Conservation (phyloP, 2,797 vertebrate genomes). For the Rhinella marina region DNA sequence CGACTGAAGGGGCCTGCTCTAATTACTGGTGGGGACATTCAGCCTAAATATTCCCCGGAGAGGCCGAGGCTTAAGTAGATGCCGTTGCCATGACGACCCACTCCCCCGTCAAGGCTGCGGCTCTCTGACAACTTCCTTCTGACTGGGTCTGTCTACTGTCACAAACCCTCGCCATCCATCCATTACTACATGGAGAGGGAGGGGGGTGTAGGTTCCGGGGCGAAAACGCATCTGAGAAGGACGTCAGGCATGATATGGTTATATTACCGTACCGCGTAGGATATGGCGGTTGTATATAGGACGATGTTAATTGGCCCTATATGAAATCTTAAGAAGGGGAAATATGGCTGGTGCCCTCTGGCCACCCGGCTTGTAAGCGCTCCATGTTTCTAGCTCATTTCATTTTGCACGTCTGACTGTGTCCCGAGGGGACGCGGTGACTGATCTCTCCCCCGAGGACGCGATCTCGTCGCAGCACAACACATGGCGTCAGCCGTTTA, state of each 20-base stretch:
- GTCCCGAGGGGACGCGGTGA: slow-evolving; percentile 4
- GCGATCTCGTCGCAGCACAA: background rate
- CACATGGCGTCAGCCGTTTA: background rate
- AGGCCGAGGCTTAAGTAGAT: slow-evolving; percentile 73
- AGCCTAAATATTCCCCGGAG: slow-evolving; percentile 60
- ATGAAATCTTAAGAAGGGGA: too few species aligned
- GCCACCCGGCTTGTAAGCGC: slow-evolving; percentile 25
- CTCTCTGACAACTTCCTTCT: slow-evolving; percentile 40
- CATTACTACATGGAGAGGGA: slow-evolving; percentile 2
- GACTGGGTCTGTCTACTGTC: slow-evolving; percentile 24
- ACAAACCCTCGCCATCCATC: slow-evolving; percentile 25
- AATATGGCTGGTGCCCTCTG: background rate
- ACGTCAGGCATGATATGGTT: background rate
- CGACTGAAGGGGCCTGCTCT: slow-evolving; percentile 25
- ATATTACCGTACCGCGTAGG: background rate
- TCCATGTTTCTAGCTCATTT: slow-evolving; percentile 23
- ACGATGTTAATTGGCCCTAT: background rate
- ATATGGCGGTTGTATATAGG: background rate
- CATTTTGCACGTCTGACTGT: slow-evolving; percentile 7
- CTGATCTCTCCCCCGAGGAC: slow-evolving; percentile 31
- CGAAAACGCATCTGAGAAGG: background rate
- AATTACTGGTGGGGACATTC: slow-evolving; percentile 54
- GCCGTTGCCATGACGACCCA: slow-evolving; percentile 76
- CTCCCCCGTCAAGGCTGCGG: slow-evolving; percentile 60
- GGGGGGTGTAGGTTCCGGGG: background rate